Base-by-base conservation (phyloP, 2,113 vertebrate genomes). In the Rhabdomys dilectus region DNA sequence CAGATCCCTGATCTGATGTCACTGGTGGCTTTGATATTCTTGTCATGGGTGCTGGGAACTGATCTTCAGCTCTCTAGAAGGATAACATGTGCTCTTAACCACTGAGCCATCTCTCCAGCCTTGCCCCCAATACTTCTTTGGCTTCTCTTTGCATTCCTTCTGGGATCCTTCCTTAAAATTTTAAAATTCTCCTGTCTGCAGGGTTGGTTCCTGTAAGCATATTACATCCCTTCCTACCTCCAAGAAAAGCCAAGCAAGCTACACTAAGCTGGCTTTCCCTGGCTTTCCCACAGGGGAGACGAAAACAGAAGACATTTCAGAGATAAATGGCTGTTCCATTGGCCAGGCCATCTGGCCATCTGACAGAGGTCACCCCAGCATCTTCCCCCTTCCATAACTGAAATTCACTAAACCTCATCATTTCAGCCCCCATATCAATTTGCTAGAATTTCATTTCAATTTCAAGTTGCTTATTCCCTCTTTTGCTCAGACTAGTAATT, bases 391-490 rank as follows among this genome's bases (percentile, higher is more conserved):
- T 29, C 56, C 45, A 56, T 93, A 19, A 2, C 82, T 94, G 77
- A 90, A 96, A 93, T 56, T 36, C 8, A 58, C 77, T 95, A 91
- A 97, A 95, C 56, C 7, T 82, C 86, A 92, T 97, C 97, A 96
- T 97, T 96, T 97, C 95, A 97, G 29, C 19, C 97, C 21, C 97
- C 93, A 84, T 93, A 97, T 98, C 98, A 98, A 93, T 98, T 98
- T 98, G 95, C 96, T 97, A 93, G 96, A 98, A 97, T 98, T 98
- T 98, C 97, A 97, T 98, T 98, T 98, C 68, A 51, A 97, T 98
- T 98, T 96, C 56, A 92, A 98, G 96, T 96, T 94, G 96, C 96
- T 98, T 96, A 76, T 97, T 98, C 97, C 91, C 98, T 97, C 97
- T 98, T 98, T 98, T 94, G 86, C 93, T 97, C 97, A 97, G 97